Evolutionary conservation across 2,797 vertebrate genomes (phyloP), one percentile per base, ranked within the genome.

Genomic region (Sebastiscus tertius): DNA sequence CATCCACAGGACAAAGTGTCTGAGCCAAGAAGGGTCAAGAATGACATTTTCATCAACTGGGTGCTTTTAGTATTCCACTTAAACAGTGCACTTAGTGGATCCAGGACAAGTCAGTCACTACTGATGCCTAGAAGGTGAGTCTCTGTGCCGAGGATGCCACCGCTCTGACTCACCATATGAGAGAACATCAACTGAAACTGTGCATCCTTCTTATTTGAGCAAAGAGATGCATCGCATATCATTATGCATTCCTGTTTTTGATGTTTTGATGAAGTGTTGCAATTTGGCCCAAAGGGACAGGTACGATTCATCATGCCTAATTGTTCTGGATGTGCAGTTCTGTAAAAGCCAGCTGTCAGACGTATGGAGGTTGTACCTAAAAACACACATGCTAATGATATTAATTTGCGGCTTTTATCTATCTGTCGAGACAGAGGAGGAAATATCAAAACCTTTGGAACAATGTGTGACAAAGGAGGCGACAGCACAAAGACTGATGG

Each of bases 381-480:
- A 87, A 89, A 72, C 62, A 73, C 77, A 87, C 89, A 89, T 87
- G 83, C 88, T 94, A 93, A 95, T 95, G 91, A 91, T 80, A 86
- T 89, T 91, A 90, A 94, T 94, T 85, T 85, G 33, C 58, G 54
- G 84, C 83, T 88, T 93, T 94, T 89, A 93, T 93, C 89, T 92
- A 85, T 92, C 91, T 89, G 87, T 85, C 46, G 82, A 93, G 89
- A 91, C 85, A 85, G 69, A 83, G 62, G 82, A 81, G 76, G 87
- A 90, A 91, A 90, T 87, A 92, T 89, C 83, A 86, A 94, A 95
- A 93, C 71, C 77, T 87, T 61, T 8, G 72, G 56, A 92, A 93
- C 85, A 87, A 82, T 82, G 95, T 82, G 90, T 83, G 89, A 93
- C 89, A 86, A 91, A 88, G 79, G 77, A 91, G 86, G 68, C 81